Evolutionary conservation across 2,797 vertebrate species (phyloP).

Genomic region (Hydrocynus forskahlii): DNA sequence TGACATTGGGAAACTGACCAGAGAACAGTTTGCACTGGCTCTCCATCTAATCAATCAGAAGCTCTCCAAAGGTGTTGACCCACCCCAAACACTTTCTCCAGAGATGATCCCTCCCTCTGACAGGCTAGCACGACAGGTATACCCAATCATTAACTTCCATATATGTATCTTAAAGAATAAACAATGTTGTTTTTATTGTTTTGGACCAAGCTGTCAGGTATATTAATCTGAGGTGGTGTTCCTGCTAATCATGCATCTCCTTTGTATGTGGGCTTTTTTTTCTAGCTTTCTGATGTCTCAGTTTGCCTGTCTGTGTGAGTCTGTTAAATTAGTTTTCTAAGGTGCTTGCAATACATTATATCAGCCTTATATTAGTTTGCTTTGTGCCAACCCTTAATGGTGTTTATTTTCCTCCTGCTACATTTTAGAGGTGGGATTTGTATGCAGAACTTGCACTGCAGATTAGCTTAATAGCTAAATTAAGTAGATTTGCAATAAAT

Average conservation of each 20-base stretch:
- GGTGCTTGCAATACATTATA: neutral
- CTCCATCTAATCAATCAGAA: conserved; percentile 97
- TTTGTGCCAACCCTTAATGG: conserved; percentile 4
- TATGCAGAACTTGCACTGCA: conserved; percentile 17
- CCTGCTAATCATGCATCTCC: conserved; percentile 43
- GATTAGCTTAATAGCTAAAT: neutral
- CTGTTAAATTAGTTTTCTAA: conserved; percentile 10
- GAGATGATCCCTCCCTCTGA: conserved; percentile 98
- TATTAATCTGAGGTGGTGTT: neutral
- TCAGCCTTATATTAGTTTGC: neutral
- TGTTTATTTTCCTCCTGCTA: conserved; percentile 3
- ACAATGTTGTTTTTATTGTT: neutral
- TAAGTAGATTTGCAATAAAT: neutral
- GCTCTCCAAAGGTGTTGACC: conserved; percentile 89
- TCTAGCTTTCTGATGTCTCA: conserved; percentile 56
- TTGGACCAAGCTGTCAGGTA: neutral
- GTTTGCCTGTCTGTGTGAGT: conserved; percentile 42
- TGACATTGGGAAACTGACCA: conserved; percentile 91
- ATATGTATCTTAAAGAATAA: neutral
- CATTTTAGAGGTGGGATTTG: conserved; percentile 8
- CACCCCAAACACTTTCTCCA: conserved; percentile 87
- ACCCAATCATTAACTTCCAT: neutral
- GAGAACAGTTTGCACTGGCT: conserved; percentile 96
- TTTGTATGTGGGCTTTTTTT: conserved; percentile 39
- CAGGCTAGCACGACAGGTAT: conserved; percentile 78